Evolutionary conservation across 2,797 vertebrate genomes (phyloP).

Genomic region (Balearica regulorum): DNA sequence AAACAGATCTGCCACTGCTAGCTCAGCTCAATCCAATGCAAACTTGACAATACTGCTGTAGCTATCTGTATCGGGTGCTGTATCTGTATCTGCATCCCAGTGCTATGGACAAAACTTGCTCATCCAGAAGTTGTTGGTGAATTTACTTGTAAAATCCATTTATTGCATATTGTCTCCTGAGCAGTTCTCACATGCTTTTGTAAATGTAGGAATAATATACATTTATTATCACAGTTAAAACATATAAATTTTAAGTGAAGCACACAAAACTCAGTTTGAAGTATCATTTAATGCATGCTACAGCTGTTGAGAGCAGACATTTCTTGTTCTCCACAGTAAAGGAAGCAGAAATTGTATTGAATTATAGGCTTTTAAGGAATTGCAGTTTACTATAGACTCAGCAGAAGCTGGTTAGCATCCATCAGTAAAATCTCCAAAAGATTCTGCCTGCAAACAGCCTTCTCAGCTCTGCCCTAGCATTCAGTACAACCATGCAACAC

Average conservation of each 20-base stretch:
- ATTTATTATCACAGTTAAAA: neutral
- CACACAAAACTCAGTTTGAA: neutral
- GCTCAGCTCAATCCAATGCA: neutral
- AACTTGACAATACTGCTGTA: neutral
- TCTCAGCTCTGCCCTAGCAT: neutral
- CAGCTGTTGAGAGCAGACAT: neutral
- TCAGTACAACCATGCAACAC: neutral
- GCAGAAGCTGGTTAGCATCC: neutral
- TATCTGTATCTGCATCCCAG: too few relatives aligned
- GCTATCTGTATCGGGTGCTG: too few relatives aligned
- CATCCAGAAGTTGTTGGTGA: neutral
- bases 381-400: neutral
- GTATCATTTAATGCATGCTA: neutral
- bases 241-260: neutral
- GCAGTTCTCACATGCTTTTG: neutral
- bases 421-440: neutral
- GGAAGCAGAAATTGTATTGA: neutral
- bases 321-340: neutral
- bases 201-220: neutral
- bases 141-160: neutral
- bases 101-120: neutral
- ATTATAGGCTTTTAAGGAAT: neutral
- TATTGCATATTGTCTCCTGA: neutral
- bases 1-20: neutral
- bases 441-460: neutral